phyloP scores from a whole-genome alignment of 92 coral and sea anemone genomes.

The Porites divaricata region DNA sequence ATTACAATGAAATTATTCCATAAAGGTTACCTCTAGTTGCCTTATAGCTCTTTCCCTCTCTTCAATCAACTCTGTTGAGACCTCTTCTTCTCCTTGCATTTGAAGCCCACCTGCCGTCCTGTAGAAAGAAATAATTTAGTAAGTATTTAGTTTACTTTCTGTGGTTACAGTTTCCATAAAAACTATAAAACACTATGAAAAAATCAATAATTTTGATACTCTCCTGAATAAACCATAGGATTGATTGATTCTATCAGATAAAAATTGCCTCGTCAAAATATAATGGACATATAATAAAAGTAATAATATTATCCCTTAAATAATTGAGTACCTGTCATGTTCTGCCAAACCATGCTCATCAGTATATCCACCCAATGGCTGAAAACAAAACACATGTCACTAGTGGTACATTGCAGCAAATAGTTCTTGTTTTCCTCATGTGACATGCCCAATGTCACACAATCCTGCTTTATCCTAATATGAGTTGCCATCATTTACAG shows the following conservation, averaged over 20 bases:
- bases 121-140: not conserved
- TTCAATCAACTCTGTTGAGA: slow-evolving; percentile 85
- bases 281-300: no score
- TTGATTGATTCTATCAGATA: no score
- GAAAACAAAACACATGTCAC: not conserved
- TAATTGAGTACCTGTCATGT: slow-evolving; percentile 65
- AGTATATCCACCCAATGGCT: slow-evolving; percentile 72
- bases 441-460: no score
- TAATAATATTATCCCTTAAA: not conserved
- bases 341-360: slow-evolving; percentile 60
- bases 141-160: not conserved
- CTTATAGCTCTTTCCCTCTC: slow-evolving; percentile 98
- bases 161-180: no score
- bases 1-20: not conserved
- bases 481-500: no score
- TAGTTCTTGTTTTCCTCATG: no score
- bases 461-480: no score
- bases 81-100: slow-evolving; percentile 89
- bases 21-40: slow-evolving; percentile 82
- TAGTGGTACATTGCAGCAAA: no score
- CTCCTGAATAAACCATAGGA: no score
- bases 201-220: no score
- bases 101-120: slow-evolving; percentile 80
- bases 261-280: no score
- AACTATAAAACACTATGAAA: no score